These are phyloP conservation scores for Octopus bimaculoides DNA, from an alignment of 1,140 invertebrate genomes.

Conservation along the genomic window DNA sequence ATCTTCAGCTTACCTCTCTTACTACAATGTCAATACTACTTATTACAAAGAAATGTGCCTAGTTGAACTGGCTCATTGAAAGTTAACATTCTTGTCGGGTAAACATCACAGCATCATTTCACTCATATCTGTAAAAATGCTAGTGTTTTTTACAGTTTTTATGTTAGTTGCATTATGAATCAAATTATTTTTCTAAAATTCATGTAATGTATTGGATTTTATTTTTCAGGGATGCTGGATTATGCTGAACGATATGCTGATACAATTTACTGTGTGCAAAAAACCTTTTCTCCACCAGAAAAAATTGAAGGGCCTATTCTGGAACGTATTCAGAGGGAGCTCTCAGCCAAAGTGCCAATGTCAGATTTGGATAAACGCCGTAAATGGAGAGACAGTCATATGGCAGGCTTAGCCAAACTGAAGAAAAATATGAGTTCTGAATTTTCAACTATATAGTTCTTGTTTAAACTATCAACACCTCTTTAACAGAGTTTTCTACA, in stretches of 20 bases:
- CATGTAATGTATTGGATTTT: slow-evolving; percentile 12
- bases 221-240: slow-evolving; percentile 65
- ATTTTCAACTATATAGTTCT: too few species aligned
- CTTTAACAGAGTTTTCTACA: too few species aligned
- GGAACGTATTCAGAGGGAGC: slow-evolving; percentile 61
- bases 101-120: background rate
- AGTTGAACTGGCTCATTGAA: too few species aligned
- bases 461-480: too few species aligned
- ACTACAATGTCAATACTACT: too few species aligned
- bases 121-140: background rate
- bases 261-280: slow-evolving; percentile 74
- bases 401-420: slow-evolving; percentile 76
- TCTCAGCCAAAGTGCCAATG: slow-evolving; percentile 65
- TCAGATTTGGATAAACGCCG: slow-evolving; percentile 74
- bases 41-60: too few species aligned
- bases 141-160: background rate
- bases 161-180: background rate
- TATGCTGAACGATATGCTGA: slow-evolving; percentile 75
- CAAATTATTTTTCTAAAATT: background rate
- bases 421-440: slow-evolving; percentile 63
- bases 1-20: too few species aligned
- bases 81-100: background rate
- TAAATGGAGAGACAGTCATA: slow-evolving; percentile 77
- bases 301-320: slow-evolving; percentile 65
- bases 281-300: slow-evolving; percentile 74